phyloP scores from a whole-genome alignment of 2,113 vertebrate species.

The Monopterus albus region DNA sequence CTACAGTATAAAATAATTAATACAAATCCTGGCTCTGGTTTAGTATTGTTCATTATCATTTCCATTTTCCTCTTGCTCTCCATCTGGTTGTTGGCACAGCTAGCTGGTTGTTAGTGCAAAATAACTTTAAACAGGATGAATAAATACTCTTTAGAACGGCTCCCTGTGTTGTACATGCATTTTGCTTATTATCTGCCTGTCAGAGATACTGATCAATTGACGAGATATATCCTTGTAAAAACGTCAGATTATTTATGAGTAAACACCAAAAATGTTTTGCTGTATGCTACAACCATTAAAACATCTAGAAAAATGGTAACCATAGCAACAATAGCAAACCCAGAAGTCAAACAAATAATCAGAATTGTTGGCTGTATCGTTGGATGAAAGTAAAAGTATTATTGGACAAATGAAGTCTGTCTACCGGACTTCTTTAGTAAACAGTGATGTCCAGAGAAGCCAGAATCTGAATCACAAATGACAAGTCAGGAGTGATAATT shows the following conservation, averaged over 20 bases:
- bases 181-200: background rate
- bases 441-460: background rate
- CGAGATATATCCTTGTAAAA: too few relatives aligned
- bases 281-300: too few relatives aligned
- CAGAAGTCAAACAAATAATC: background rate
- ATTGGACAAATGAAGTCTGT: background rate
- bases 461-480: background rate
- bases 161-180: background rate
- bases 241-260: too few relatives aligned
- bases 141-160: background rate
- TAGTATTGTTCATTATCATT: background rate
- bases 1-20: background rate
- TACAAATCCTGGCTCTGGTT: background rate
- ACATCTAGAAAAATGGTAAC: background rate
- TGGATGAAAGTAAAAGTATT: background rate
- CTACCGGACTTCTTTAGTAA: background rate
- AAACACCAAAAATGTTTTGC: too few relatives aligned
- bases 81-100: background rate
- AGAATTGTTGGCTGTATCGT: background rate
- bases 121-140: background rate
- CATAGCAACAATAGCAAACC: conserved; percentile 21
- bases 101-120: background rate
- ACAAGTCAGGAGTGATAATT: background rate
- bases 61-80: background rate
- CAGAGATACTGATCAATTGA: background rate